Base-by-base conservation (phyloP, 2,113 vertebrate species). In the Tenebrosternarchus preto region DNA sequence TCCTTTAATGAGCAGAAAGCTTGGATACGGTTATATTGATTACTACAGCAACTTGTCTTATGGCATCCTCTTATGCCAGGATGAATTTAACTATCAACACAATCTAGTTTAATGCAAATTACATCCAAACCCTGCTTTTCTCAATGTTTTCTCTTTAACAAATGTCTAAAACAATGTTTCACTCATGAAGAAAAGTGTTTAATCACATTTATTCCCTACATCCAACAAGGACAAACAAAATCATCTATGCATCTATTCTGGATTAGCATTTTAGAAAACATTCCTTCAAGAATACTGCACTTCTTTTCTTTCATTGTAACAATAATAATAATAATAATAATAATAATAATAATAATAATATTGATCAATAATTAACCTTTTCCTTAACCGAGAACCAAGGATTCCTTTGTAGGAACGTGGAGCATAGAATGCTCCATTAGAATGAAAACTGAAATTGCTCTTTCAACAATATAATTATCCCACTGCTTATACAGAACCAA, bases 1-100 rank as follows among this genome's bases (percentile, higher is more conserved):
- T 88, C 88, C 89, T 88, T 89, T 91, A 91, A 91, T 91, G 88
- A 90, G 87, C 84, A 82, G 83, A 89, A 90, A 89, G 85, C 88
- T n/a, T 87, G 70, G 86, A 73, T 80, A 85, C 81, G 86, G 86
- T 90, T 90, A 88, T 77, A 81, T 61, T 80, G 72, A 87, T 88
- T 88, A 86, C 82, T 83, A 73, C 80, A 82, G 71, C 76, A 84
- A 75, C 84, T 89, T 80, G n/a, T n/a, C n/a, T n/a, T n/a, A 60
- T 43, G 39, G 2, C 39, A 43, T 5, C 6, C 39, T 77, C 55
- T 43, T 85, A 78, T 73, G 84, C 15, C 72, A 78, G 50, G 43
- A 50, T 69, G 67, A 89, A 81, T 85, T 82, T 81, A 89, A 89
- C 86, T 81, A 89, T 88, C 86, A 86, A 80, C 85, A 84, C 73